Base-by-base conservation (phyloP, 2,888 invertebrate genomes). In the Pseudoips prasinana region DNA sequence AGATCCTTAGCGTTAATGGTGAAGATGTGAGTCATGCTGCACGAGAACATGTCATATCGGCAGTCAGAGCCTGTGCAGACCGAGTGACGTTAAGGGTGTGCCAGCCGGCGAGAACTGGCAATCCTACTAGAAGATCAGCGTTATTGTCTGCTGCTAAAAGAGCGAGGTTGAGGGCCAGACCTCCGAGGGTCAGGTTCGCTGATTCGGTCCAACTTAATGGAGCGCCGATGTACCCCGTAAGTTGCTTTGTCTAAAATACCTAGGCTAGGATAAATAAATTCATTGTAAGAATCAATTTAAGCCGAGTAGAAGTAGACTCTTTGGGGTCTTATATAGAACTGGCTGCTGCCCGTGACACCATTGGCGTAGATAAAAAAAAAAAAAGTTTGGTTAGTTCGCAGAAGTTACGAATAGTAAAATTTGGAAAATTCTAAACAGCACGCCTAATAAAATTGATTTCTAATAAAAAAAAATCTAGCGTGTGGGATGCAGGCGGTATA, bases 141-240 rank as follows among this genome's bases (percentile, higher is more conserved):
- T 82, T 97, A 20, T 89, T 97, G 25, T 96, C 96, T 1, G 96
- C 96, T 0, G 95, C 95, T 7, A 96, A 97, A 78, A 92, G 96
- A 41, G 96, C 96, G 3, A 90, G 94, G 61, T 85, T 97, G 39
- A 91, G 94, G 47, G 92, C 92, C 20, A 92, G 96, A 63, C 97
- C 96, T 0, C 94, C 94, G 14, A 90, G 96, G 46, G 97, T 97
- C 0, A 86, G 97, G 29, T 97, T 97, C 67, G 96, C 97, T 0
- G 96, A 97, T 71, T 95, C 95, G 23, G 95, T 96, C 17, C 94
- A 95, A 68, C 92, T 96, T 38, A 96, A 96, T 81, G 96, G 95
- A 29, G 93, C 95, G 0, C 94, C 95, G 6, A 85, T 94, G 66
- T 94, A 94, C 82, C 94, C 94, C 54, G 94, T 94, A 77, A 90